Evolutionary conservation across 1,140 invertebrate genomes (phyloP), one percentile per base, ranked within the genome.

Genomic region (Mercenaria mercenaria): DNA sequence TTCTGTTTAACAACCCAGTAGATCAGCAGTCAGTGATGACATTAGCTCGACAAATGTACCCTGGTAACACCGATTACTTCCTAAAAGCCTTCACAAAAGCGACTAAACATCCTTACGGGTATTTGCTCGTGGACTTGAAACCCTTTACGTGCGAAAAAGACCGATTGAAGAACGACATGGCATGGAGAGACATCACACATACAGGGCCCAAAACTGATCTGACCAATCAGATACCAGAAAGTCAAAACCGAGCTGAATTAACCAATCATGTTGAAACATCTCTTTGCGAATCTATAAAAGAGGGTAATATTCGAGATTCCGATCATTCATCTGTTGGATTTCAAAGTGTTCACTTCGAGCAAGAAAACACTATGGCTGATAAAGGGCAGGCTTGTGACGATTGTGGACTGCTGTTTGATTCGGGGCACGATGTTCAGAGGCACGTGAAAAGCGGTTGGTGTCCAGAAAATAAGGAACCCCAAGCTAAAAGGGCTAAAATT

Each of bases 1-100:
- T 89, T 10, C 23, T 82, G 26, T 83, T 56, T 41, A 76, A 83
- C 29, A 76, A 74, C 50, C 91, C 82, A 20, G 41, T 90, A 11
- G 85, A 80, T 43, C 15, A 26, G 29, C 81, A 83, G n/a, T n/a
- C n/a, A n/a, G n/a, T n/a, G n/a, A n/a, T n/a, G n/a, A n/a, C n/a
- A n/a, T n/a, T n/a, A n/a, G n/a, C n/a, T n/a, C n/a, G n/a, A n/a
- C n/a, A n/a, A n/a, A n/a, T n/a, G n/a, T n/a, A n/a, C n/a, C n/a
- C 81, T 13, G 81, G 52, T 18, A 32, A 81, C 11, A 81, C 50
- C 10, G 79, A 81, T 13, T 20, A 80, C 20, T 64, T 91, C 0
- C 26, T 88, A 37, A 34, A 47, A n/a, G 18, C 56, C 26, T 79
- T 37, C 47, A n/a, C n/a, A n/a, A n/a, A n/a, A n/a, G n/a, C n/a